These are phyloP conservation scores for Pheosia gnoma DNA, from an alignment of 2,888 invertebrate species.

Conservation along the genomic window DNA sequence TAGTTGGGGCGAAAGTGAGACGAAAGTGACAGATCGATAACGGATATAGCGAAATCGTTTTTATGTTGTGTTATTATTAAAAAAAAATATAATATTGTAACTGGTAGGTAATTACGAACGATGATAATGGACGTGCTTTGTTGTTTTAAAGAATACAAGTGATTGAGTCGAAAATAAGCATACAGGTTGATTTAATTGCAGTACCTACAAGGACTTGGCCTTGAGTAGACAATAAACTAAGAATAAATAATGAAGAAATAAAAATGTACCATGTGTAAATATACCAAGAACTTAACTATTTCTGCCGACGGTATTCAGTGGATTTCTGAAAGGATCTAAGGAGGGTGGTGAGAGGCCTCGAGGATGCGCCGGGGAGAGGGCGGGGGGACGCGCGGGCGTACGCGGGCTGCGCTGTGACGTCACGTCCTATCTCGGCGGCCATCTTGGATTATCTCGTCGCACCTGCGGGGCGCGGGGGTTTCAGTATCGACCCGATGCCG, in stretches of 20 bases:
- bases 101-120: too few species aligned
- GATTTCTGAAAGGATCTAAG: constrained; percentile 83
- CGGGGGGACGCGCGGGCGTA: constrained; percentile 55
- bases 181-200: too few species aligned
- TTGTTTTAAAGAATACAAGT: too few species aligned
- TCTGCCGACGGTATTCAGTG: constrained; percentile 61
- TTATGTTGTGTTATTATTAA: neutral
- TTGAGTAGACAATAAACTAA: too few species aligned
- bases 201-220: too few species aligned
- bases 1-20: constrained; percentile 16
- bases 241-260: too few species aligned
- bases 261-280: too few species aligned
- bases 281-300: constrained; percentile 8
- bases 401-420: constrained; percentile 77
- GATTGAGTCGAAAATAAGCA: too few species aligned
- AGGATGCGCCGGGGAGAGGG: constrained; percentile 68
- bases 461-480: constrained; percentile 76
- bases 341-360: constrained; percentile 82
- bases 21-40: constrained; percentile 17
- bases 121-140: too few species aligned
- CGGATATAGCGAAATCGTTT: constrained; percentile 4
- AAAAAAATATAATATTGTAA: neutral
- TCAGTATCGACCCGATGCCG: constrained; percentile 76
- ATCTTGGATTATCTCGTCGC: constrained; percentile 85
- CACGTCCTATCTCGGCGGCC: constrained; percentile 85